phyloP scores from a whole-genome alignment of 2,113 vertebrate species.

The Prunella fulvescens region DNA sequence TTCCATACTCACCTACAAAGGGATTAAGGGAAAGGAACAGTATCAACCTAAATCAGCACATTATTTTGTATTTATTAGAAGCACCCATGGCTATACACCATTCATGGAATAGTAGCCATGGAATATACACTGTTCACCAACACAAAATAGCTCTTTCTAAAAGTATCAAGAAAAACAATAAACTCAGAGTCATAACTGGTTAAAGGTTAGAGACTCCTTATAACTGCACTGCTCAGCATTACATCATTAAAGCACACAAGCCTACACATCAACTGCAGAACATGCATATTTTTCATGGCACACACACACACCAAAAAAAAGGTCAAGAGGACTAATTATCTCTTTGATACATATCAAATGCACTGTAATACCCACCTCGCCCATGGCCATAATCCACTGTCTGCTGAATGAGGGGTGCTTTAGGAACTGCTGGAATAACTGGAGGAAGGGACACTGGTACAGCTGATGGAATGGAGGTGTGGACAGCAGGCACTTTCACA shows the following conservation, averaged over 20 bases:
- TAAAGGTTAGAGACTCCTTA: background rate
- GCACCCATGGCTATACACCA: background rate
- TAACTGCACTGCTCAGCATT: background rate
- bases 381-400: constrained; percentile 92
- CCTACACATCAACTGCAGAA: background rate
- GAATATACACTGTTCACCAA: background rate
- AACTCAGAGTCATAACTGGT: background rate
- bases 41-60: background rate
- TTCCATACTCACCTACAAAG: background rate
- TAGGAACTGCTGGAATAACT: constrained; percentile 72
- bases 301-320: background rate
- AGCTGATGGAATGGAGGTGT: constrained; percentile 63
- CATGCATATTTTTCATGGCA: background rate
- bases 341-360: background rate
- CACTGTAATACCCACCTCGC: constrained; percentile 75
- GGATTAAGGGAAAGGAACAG: background rate
- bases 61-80: background rate
- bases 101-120: background rate
- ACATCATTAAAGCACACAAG: background rate
- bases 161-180: background rate
- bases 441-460: constrained; percentile 59
- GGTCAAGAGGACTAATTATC: background rate
- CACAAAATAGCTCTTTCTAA: background rate
- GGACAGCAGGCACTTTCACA: constrained; percentile 61
- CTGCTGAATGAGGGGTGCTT: constrained; percentile 83